These are phyloP conservation scores for Polyodon spathula DNA, from an alignment of 2,113 vertebrate genomes.

Conservation along the genomic window DNA sequence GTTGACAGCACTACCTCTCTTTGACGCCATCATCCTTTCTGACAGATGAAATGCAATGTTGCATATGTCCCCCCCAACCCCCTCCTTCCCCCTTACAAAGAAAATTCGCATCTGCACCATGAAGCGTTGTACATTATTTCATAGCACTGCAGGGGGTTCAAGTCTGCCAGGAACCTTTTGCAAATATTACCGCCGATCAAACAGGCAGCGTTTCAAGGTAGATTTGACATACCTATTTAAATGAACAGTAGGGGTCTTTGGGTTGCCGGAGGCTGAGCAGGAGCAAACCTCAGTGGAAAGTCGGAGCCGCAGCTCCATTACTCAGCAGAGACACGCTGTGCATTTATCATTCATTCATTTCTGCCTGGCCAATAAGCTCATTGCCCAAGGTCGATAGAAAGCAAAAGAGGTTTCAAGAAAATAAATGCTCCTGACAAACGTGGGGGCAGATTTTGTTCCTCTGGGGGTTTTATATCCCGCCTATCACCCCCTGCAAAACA, in stretches of 20 bases:
- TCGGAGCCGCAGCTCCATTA: slow-evolving; percentile 65
- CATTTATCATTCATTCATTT: slow-evolving; percentile 73
- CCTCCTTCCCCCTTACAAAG: slow-evolving; percentile 37
- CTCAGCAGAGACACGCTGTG: slow-evolving; percentile 70
- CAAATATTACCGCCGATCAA: slow-evolving; percentile 81
- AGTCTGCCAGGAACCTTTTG: slow-evolving; percentile 76
- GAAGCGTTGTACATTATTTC: slow-evolving; percentile 84
- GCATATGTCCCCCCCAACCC: not conserved
- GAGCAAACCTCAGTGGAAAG: slow-evolving; percentile 59
- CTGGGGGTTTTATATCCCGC: slow-evolving; percentile 25
- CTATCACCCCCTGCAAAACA: slow-evolving; percentile 17
- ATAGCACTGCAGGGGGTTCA: slow-evolving; percentile 70
- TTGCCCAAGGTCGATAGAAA: slow-evolving; percentile 70
- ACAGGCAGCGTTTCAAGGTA: slow-evolving; percentile 66
- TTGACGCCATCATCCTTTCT: slow-evolving; percentile 69
- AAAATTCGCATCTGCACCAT: slow-evolving; percentile 75
- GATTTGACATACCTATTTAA: slow-evolving; percentile 96
- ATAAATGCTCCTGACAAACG: slow-evolving; percentile 65
- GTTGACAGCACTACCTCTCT: slow-evolving; percentile 50
- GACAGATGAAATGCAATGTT: slow-evolving; percentile 65
- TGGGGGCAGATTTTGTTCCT: slow-evolving; percentile 43
- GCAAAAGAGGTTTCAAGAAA: slow-evolving; percentile 40
- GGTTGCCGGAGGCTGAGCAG: slow-evolving; percentile 64
- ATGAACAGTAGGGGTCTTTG: slow-evolving; percentile 79
- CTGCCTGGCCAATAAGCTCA: slow-evolving; percentile 76